These are phyloP conservation scores for Poeciliopsis turneri DNA, from an alignment of 2,797 vertebrate species.

Conservation along the genomic window DNA sequence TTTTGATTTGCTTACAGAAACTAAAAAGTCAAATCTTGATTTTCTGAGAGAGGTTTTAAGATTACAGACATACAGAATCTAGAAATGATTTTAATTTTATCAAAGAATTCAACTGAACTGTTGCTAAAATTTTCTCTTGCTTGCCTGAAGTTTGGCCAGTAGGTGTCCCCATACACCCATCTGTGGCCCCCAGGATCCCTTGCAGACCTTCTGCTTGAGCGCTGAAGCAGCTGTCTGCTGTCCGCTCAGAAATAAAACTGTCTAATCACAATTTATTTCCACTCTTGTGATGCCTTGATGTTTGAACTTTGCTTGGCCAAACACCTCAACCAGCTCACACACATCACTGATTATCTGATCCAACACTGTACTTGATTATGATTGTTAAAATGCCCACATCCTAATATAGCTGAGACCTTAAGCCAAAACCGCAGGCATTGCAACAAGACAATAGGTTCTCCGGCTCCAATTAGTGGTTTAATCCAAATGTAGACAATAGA, in stretches of 20 bases:
- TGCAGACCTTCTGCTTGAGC: neutral
- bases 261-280: slow-evolving; percentile 40
- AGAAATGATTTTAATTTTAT: neutral
- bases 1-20: neutral
- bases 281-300: neutral
- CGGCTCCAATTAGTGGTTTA: slow-evolving; percentile 70
- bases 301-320: neutral
- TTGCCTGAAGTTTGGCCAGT: slow-evolving; percentile 40
- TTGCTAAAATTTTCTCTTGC: neutral
- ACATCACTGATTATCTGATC: slow-evolving; percentile 39
- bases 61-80: neutral
- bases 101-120: neutral
- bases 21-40: neutral
- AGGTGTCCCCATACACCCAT: slow-evolving; percentile 65
- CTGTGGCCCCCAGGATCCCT: slow-evolving; percentile 12
- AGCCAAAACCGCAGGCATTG: slow-evolving; percentile 62
- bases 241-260: slow-evolving; percentile 25
- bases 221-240: slow-evolving; percentile 10
- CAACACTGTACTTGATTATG: slow-evolving; percentile 31
- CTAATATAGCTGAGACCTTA: slow-evolving; percentile 62
- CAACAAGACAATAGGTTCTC: slow-evolving; percentile 49
- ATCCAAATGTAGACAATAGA: slow-evolving; percentile 53
- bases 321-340: slow-evolving; percentile 37
- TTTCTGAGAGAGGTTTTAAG: neutral
- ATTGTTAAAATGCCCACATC: slow-evolving; percentile 51